Base-by-base conservation (phyloP, 2,888 invertebrate species). In the Pseudococcus jackbeardsleyi region DNA sequence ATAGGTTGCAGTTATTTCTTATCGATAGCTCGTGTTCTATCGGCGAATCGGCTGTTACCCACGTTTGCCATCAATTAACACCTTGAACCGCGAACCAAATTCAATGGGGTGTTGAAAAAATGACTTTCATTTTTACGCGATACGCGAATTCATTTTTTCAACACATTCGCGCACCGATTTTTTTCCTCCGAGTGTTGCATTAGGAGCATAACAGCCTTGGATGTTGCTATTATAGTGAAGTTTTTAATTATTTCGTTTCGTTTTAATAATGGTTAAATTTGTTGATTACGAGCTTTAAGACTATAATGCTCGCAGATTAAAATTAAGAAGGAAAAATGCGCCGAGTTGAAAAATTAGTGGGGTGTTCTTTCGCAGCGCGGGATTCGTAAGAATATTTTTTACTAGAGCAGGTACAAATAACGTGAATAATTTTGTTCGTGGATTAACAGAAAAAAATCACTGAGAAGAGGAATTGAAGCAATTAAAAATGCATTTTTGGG, bases 191-290 rank as follows among this genome's bases (percentile, higher is more conserved):
- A 11, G 7, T 9, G 6, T 4, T 22, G 22, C 9, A 22, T 64
- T 64, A 22, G n/a, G n/a, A n/a, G n/a, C 64, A 64, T 64, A 64
- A 64, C 11, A 64, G 64, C 64, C 64, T 64, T 64, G 64, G 22
- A 64, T 22, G 64, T 64, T 22, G 64, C 22, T 22, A 3, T 22
- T 64, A n/a, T n/a, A 64, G 64, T 64, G 6, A 22, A 64, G 8
- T 64, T 22, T 22, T 64, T 64, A 64, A 64, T 64, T 64, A 64
- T 64, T 64, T 64, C 22, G 64, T 22, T 22, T 64, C 64, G 64
- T 64, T 22, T 64, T 22, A 64, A 22, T 22, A 15, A 22, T 64
- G 22, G 8, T 64, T 64, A 22, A 64, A 64, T 19, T 19, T 64
- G 64, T 19, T 64, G 64, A 64, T 64, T 22, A 64, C 9, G 22